Base-by-base conservation (phyloP, 2,113 vertebrate genomes). In the Willisornis vidua region DNA sequence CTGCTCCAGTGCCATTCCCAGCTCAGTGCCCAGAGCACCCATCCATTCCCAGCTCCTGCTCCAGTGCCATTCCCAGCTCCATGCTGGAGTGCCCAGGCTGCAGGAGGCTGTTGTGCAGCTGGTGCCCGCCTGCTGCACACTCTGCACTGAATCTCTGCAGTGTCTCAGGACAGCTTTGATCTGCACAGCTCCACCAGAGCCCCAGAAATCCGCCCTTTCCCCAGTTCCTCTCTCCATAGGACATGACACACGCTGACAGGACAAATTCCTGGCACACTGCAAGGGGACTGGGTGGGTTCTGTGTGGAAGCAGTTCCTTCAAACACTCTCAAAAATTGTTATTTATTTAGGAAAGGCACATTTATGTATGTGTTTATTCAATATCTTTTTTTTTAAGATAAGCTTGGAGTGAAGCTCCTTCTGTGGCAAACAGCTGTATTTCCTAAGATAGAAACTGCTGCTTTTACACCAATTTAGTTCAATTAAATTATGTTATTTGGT, bases 271-370 rank as follows among this genome's bases (percentile, higher is more conserved):
- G 67, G 46, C 54, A 10, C 4, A 0, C 39, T 72, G 61, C 23
- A 67, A 71, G 29, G 54, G 46, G 33, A 17, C 49, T 35, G 39
- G 13, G 41, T n/a, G 55, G 52, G 19, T 1, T 52, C 66, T 52
- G 0, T 2, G 37, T 7, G 24, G 62, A 66, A 61, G 28, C 1
- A 0, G 26, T 9, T n/a, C 52, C 37, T 54, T 54, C 67, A 24
- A 24, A 57, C 0, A 1, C 37, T 49, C 77, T 49, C 88, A 31
- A 14, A 79, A 72, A 9, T 6, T 14, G 29, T 25, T 24, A 28
- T 76, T 81, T 79, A n/a, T 57, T 88, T 80, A 59, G 35, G 19
- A 28, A 71, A 71, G 63, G 25, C 1, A 0, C 55, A 54, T 88
- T 87, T 68, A 39, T 39, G 16, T 68, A 74, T 20, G 52, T 72